Base-by-base conservation (phyloP, 2,888 invertebrate species). In the Lasioglossum morio region DNA sequence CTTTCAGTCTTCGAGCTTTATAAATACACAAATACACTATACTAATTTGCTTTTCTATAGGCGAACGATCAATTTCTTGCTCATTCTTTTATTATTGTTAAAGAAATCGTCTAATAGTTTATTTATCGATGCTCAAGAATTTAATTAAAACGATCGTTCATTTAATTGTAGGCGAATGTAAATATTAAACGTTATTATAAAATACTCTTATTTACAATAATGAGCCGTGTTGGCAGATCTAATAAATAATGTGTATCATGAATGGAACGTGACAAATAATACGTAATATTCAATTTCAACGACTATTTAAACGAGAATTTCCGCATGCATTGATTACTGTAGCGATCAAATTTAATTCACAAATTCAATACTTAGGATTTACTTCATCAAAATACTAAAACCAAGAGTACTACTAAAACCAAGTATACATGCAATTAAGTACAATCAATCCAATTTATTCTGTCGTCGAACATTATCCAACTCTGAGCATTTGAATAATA, bases 401-500 rank as follows among this genome's bases (percentile, higher is more conserved):
- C 30, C 63, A 63, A 63, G n/a, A n/a, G 16, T 63, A 34, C 66
- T 69, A 69, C 66, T 7, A 37, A 37, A 34, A 70, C 12, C 37
- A 70, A 40, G 70, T 70, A 70, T 70, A 40, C 70, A 40, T 70
- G 40, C 37, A 40, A 57, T 57, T n/a, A n/a, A 57, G 40, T 40
- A 70, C 12, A 40, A 40, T 40, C n/a, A 19, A 40, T n/a, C 37
- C 14, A 70, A 40, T 70, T 40, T 37, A n/a, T 12, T 37, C 40
- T 40, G 37, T 70, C 70, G n/a, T 70, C 70, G 70, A 70, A 70
- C 12, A 70, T 40, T 70, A 70, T 70, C 70, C 37, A 70, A 40
- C 70, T 70, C 40, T 40, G 70, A 70, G 37, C 37, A 40, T 40
- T 70, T 40, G n/a, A n/a, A 57, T 57, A 53, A 53, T 53, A 53